Conservation (phyloP, 2,888 invertebrate species). For the Ligdia adustata region DNA sequence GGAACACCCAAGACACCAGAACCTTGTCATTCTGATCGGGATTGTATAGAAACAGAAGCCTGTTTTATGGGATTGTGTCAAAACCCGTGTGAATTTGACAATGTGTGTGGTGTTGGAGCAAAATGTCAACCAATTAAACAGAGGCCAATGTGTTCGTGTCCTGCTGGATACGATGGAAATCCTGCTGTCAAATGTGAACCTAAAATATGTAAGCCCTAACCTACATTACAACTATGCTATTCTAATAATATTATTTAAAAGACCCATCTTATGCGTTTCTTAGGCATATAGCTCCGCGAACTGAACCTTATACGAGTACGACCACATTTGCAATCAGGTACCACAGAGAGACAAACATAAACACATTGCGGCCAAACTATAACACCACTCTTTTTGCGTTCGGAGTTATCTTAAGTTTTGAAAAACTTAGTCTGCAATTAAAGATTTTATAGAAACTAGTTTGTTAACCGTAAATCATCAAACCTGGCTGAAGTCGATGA, state of each 20-base stretch:
- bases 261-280: no score
- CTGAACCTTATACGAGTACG: no score
- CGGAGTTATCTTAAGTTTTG: no score
- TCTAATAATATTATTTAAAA: slow-evolving; percentile 40
- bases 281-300: no score
- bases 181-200: slow-evolving; percentile 92
- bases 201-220: slow-evolving; percentile 88
- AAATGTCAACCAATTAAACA: slow-evolving; percentile 92
- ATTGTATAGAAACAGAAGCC: slow-evolving; percentile 92
- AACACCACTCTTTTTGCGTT: no score
- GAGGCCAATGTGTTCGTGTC: slow-evolving; percentile 92
- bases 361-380: no score
- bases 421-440: no score
- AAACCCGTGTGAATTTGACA: slow-evolving; percentile 92
- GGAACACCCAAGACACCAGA: slow-evolving; percentile 88
- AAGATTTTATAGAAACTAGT: no score
- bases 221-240: slow-evolving; percentile 36
- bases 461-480: no score
- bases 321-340: no score
- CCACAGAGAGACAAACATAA: no score
- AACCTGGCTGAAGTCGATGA: no score
- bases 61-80: slow-evolving; percentile 93
- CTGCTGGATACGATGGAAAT: slow-evolving; percentile 91
- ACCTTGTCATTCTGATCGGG: slow-evolving; percentile 92
- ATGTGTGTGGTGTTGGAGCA: slow-evolving; percentile 89